Evolutionary conservation across 2,113 vertebrate genomes (phyloP), one percentile per base, ranked within the genome.

Genomic region (Lycocorax pyrrhopterus): DNA sequence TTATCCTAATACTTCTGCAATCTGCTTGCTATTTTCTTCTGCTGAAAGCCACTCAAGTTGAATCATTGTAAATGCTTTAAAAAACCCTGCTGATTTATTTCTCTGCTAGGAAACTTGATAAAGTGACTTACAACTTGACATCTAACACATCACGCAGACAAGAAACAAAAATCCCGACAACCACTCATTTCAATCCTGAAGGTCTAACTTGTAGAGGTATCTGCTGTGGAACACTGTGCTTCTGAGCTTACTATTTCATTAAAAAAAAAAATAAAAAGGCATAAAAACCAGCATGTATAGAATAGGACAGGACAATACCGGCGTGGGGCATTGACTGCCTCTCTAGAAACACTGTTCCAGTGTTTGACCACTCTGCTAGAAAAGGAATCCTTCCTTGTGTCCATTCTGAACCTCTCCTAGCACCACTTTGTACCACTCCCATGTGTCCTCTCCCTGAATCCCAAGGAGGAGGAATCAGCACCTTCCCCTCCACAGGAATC

Each of bases 121-220:
- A 92, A 91, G 84, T 26, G 88, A 52, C 35, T 69, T 79, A 84
- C 1, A 59, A 63, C 43, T 79, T 95, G 78, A 78, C 75, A 91
- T 90, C 69, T 49, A 84, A 53, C 26, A 88, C 39, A 75, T 95
- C 53, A 92, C 30, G 83, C 49, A 78, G 72, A 16, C 81, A 94
- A 92, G 77, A 83, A 94, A 96, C 30, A 55, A 64, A 90, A 97
- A 88, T 75, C 44, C 51, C 71, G 89, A 88, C 93, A 95, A 59
- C 6, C 16, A 46, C 25, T 75, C n/a, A 71, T 80, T 96, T 93
- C 33, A 73, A 0, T 71, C 13, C 41, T 91, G 58, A 92, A 92
- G n/a, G 11, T 33, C 52, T 87, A 73, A 87, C 17, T 66, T 62
- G 49, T 51, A 83, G 27, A 63, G 8, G 32, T 51, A 85, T 8